Evolutionary conservation across 2,797 vertebrate genomes (phyloP), one percentile per base, ranked within the genome.

Genomic region (Remorina albescens): DNA sequence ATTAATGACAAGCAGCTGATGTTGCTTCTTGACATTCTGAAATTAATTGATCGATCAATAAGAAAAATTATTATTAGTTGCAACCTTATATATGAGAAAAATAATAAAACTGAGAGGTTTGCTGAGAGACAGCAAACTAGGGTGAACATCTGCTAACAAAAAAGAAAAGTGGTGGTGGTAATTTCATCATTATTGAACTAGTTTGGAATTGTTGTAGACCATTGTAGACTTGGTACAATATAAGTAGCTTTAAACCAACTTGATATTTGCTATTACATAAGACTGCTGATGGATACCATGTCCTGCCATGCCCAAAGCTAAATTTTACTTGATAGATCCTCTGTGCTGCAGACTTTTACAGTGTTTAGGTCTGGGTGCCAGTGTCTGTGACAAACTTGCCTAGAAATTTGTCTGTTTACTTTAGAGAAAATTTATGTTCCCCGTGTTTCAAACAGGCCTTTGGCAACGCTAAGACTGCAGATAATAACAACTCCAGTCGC

Each of bases 401-500:
- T 1, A n/a, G 37, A 60, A 26, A 28, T 81, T 10, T 44, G n/a
- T 53, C 51, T 67, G 80, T 88, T 74, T 86, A 73, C 69, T 80
- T 66, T 21, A 23, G 4, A 32, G 5, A 41, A 75, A 84, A 80
- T 8, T 18, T 57, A 54, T 82, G 58, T 65, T 34, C 19, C 34
- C 58, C 57, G 0, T 84, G 46, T 80, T 69, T 79, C 74, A 44
- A 74, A 30, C 93, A 99, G 98, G 98, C 98, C 16, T 99, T 99
- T 74, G 98, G 98, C 70, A 99, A 99, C 2, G 97, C 98, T 5
- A 97, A 95, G 90, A 99, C 97, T 0, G 91, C 95, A 21, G 94
- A 96, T 86, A 99, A 99, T 91, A 96, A 97, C 89, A 99, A 99
- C 92, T 98, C 97, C 69, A 99, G 98, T 76, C 96, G 98, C 62